Percentiles rank a stretch among this genome's conserved stretches.
Evolutionary conservation across 2,113 vertebrate genomes (phyloP).

Genomic region (Andinoacara biseriatus): DNA sequence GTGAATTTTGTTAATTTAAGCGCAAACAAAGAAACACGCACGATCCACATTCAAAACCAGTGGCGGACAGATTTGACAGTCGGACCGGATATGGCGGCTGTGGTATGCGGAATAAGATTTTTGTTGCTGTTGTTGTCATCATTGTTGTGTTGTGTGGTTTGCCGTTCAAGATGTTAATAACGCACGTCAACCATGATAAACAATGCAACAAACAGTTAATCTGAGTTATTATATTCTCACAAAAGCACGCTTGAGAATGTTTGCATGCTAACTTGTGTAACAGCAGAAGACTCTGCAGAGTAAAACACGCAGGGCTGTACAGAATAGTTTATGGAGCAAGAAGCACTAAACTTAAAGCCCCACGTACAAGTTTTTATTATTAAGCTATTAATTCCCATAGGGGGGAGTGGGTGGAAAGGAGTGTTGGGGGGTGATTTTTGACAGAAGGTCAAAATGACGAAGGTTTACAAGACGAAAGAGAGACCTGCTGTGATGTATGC

Average conservation of each 20-base stretch:
- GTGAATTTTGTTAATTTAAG: not conserved
- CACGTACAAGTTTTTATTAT: too few relatives aligned
- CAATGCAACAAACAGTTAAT: not conserved
- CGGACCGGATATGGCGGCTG: constrained; percentile 54
- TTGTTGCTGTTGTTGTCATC: not conserved
- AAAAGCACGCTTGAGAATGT: not conserved
- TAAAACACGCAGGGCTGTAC: not conserved
- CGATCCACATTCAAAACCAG: constrained; percentile 12
- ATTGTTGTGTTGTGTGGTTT: not conserved
- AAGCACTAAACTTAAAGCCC: too few relatives aligned
- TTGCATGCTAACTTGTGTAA: not conserved
- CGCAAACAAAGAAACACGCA: not conserved
- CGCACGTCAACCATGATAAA: not conserved
- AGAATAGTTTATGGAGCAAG: too few relatives aligned
- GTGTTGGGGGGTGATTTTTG: too few relatives aligned
- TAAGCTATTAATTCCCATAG: too few relatives aligned
- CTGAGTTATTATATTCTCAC: rapidly evolving
- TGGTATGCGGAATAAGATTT: not conserved
- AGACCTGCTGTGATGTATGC: not conserved
- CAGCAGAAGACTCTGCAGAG: constrained; percentile 33
- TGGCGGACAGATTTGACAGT: constrained; percentile 34
- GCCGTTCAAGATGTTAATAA: rapidly evolving
- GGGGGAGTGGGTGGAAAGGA: not conserved
- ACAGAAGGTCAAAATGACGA: not conserved
- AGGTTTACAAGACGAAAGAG: not conserved